Conservation (phyloP, 2,888 invertebrate genomes). For the Microctonus aethiopoides region DNA sequence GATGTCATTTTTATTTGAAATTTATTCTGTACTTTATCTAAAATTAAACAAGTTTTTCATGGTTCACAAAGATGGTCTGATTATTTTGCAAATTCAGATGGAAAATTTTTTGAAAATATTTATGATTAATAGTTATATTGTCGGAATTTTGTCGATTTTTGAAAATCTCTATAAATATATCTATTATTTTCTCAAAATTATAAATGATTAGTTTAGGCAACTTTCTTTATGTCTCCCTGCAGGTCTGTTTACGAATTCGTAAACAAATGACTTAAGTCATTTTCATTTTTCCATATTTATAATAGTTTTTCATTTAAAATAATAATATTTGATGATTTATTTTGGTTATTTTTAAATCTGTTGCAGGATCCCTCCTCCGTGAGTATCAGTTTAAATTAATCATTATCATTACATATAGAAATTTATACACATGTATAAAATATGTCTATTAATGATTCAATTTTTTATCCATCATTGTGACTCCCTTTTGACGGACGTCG, state of each 20-base stretch:
- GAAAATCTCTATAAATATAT: not conserved
- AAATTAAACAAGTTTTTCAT: too few species aligned
- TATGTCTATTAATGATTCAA: not conserved
- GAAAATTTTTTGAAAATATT: too few species aligned
- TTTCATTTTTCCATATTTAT: too few species aligned
- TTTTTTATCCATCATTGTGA: not conserved
- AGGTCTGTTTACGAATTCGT: not conserved
- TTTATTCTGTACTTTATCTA: too few species aligned
- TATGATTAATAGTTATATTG: too few species aligned
- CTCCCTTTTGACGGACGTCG: not conserved
- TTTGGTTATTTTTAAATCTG: slow-evolving; percentile 48
- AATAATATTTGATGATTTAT: slow-evolving; percentile 38
- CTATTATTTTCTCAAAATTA: not conserved
- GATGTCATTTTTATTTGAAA: too few species aligned
- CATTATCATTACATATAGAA: not conserved
- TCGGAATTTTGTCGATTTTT: too few species aligned
- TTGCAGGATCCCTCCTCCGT: slow-evolving; percentile 67
- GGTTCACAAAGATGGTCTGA: too few species aligned
- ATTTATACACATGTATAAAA: not conserved
- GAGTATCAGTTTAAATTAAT: slow-evolving; percentile 46
- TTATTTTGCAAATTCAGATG: too few species aligned
- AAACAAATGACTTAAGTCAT: too few species aligned
- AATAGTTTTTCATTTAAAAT: too few species aligned
- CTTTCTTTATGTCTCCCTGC: not conserved
- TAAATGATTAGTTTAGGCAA: too few species aligned